These are phyloP conservation scores for Hexactinellida sp. DNA, from an alignment of 37 sponge, comb jelly and placozoan genomes.

Conservation along the genomic window DNA sequence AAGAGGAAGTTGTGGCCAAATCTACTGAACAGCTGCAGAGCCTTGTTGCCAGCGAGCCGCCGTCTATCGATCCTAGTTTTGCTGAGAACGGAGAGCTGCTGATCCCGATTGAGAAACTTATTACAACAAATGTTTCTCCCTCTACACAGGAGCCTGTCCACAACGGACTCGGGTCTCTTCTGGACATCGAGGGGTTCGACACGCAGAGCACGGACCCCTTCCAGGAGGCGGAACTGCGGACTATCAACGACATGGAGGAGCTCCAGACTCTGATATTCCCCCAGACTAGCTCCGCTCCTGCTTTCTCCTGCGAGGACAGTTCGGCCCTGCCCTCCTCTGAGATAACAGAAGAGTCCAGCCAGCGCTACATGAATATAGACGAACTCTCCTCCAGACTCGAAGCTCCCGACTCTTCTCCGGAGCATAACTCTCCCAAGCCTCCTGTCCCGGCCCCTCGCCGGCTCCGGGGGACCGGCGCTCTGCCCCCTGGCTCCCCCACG, in stretches of 20 bases:
- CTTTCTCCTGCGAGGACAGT: not conserved
- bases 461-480: not conserved
- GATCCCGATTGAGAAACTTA: not conserved
- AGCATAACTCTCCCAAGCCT: not conserved
- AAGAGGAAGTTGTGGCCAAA: not conserved
- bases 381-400: not conserved
- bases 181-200: not conserved
- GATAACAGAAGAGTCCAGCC: not conserved
- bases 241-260: not conserved
- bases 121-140: not conserved
- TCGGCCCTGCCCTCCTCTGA: not conserved
- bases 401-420: not conserved
- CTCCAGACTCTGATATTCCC: not conserved
- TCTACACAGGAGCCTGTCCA: not conserved
- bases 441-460: not conserved
- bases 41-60: not conserved
- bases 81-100: not conserved
- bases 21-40: slow-evolving; percentile 1
- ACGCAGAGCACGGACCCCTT: not conserved
- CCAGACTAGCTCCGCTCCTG: not conserved
- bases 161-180: not conserved
- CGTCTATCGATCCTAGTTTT: not conserved
- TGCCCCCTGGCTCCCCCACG: not conserved
- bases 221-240: not conserved
- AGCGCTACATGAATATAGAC: not conserved